Evolutionary conservation across 2,113 vertebrate species (phyloP).

Genomic region (Rhinolophus sinicus): DNA sequence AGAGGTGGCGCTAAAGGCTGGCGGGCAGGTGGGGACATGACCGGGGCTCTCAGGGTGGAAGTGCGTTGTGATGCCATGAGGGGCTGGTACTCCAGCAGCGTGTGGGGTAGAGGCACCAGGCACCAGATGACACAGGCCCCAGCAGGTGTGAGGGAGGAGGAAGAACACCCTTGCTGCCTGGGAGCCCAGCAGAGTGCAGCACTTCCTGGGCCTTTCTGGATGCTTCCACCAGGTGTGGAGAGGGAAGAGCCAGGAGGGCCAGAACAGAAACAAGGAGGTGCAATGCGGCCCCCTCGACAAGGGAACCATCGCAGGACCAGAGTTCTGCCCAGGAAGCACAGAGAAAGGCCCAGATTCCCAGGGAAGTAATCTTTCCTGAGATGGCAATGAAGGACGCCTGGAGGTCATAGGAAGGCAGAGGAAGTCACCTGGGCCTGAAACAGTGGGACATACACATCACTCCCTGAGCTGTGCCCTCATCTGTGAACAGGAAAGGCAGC

Average conservation of each 20-base stretch:
- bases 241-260: not conserved
- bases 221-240: not conserved
- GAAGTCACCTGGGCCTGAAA: not conserved
- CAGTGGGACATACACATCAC: rapidly evolving
- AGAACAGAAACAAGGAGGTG: rapidly evolving
- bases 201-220: not conserved
- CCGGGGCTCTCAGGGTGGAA: not conserved
- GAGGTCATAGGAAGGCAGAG: not conserved
- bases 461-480: rapidly evolving
- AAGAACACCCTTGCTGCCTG: not conserved
- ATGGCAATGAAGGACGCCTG: rapidly evolving
- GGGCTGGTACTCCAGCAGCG: not conserved
- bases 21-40: too few species aligned
- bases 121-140: not conserved
- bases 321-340: not conserved
- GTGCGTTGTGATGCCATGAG: rapidly evolving
- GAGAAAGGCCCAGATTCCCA: not conserved
- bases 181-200: not conserved
- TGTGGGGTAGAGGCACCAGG: rapidly evolving
- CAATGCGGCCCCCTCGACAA: not conserved
- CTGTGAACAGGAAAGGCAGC: rapidly evolving
- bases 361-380: not conserved
- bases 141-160: not conserved
- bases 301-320: too few species aligned
- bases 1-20: too few species aligned